Conservation (phyloP, 2,797 vertebrate genomes). For the Manis pentadactyla region DNA sequence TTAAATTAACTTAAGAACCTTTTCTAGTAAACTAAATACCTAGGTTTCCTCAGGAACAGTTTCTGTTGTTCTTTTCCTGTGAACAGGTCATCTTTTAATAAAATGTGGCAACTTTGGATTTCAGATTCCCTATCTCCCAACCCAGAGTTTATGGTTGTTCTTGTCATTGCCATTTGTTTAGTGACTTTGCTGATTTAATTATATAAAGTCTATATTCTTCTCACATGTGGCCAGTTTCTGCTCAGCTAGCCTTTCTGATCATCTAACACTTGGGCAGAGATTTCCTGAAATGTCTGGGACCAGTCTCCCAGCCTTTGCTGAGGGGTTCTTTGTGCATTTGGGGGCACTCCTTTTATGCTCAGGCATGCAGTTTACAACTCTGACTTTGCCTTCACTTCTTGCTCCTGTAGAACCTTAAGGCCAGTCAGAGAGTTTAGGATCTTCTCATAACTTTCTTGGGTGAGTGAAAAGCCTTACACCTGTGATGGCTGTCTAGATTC, state of each 20-base stretch:
- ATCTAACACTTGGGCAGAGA: background rate
- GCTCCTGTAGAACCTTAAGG: background rate
- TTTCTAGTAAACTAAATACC: background rate
- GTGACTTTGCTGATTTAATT: background rate
- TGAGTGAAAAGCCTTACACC: background rate
- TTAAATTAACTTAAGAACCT: background rate
- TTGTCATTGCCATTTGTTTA: background rate
- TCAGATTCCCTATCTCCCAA: background rate
- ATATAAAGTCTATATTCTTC: background rate
- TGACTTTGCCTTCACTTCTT: background rate
- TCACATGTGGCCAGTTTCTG: background rate
- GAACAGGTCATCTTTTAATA: background rate
- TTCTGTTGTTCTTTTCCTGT: background rate
- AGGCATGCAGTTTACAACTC: background rate
- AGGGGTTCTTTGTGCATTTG: background rate
- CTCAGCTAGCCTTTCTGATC: background rate
- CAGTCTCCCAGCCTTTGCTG: background rate
- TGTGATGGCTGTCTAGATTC: background rate
- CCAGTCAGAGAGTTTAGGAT: background rate
- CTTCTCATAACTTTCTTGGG: background rate
- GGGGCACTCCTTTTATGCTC: background rate
- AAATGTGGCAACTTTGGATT: too few species aligned
- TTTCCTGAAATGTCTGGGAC: background rate
- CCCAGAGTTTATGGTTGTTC: background rate
- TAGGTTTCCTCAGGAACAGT: background rate